Percentiles rank a stretch among this genome's conserved stretches.
Evolutionary conservation across 2,888 invertebrate genomes (phyloP).

Genomic region (Cephus nigrinus): DNA sequence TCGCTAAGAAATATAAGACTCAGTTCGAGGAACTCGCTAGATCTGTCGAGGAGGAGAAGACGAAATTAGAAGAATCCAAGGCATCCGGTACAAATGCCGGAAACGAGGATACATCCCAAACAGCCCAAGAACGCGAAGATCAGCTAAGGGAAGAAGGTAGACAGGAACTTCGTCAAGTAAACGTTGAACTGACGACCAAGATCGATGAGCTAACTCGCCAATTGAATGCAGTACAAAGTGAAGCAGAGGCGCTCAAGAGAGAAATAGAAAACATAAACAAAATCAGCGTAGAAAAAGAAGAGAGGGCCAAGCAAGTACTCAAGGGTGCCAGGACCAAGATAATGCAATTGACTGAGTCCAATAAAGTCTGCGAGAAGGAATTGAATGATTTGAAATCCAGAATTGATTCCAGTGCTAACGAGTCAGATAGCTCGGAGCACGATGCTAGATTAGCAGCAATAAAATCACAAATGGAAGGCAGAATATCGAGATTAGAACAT

Average conservation of each 20-base stretch:
- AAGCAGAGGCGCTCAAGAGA: conserved; percentile 75
- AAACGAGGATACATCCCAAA: conserved; percentile 57
- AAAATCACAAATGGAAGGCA: conserved; percentile 78
- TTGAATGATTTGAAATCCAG: conserved; percentile 55
- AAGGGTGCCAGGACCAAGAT: conserved; percentile 82
- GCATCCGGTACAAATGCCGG: conserved; percentile 63
- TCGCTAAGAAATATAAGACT: conserved; percentile 92
- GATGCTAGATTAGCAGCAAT: conserved; percentile 70
- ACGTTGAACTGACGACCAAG: conserved; percentile 49
- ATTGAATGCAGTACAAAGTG: conserved; percentile 68
- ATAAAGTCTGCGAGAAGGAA: conserved; percentile 68
- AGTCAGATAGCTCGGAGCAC: conserved; percentile 56
- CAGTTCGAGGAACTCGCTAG: conserved; percentile 83
- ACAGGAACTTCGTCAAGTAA: conserved; percentile 62
- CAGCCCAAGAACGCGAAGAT: conserved; percentile 62
- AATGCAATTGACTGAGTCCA: conserved; percentile 77
- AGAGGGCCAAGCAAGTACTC: conserved; percentile 75
- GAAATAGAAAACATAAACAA: conserved; percentile 74
- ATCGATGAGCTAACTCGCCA: conserved; percentile 62
- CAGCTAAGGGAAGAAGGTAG: conserved; percentile 67
- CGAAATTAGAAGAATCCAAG: conserved; percentile 69
- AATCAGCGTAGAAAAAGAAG: conserved; percentile 73
- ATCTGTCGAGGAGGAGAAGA: conserved; percentile 74
- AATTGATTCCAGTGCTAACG: conserved; percentile 48
- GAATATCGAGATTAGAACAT: conserved; percentile 78